phyloP scores from a whole-genome alignment of 2,888 invertebrate species.

The Gastracanthus pulcherrimus region DNA sequence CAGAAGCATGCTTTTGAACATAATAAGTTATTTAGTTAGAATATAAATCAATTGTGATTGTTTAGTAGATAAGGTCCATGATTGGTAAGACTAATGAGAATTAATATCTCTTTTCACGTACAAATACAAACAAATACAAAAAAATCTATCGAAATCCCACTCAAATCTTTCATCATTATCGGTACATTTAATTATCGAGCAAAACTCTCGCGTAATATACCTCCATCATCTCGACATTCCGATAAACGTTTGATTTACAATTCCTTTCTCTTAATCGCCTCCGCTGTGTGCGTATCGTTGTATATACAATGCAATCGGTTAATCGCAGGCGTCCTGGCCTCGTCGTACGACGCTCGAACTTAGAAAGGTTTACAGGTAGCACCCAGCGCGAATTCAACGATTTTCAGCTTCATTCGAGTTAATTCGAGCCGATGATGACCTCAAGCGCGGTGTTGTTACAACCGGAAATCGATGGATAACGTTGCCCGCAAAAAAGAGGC shows the following conservation, averaged over 20 bases:
- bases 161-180: neutral
- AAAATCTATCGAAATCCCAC: too few relatives aligned
- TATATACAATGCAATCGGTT: too few relatives aligned
- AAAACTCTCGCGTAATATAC: neutral
- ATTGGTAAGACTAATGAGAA: too few relatives aligned
- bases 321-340: too few relatives aligned
- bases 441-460: neutral
- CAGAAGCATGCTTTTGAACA: too few relatives aligned
- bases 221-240: neutral
- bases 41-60: too few relatives aligned
- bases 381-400: neutral
- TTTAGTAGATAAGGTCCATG: too few relatives aligned
- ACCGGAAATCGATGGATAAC: neutral
- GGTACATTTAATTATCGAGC: neutral
- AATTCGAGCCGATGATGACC: neutral
- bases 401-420: neutral
- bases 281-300: too few relatives aligned
- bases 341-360: neutral
- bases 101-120: too few relatives aligned
- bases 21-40: too few relatives aligned
- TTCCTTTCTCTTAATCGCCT: too few relatives aligned
- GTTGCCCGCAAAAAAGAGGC: neutral
- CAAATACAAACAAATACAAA: too few relatives aligned
- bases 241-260: neutral
- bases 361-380: neutral